Conservation (phyloP, 1,140 invertebrate genomes). For the Onthophagus taurus region DNA sequence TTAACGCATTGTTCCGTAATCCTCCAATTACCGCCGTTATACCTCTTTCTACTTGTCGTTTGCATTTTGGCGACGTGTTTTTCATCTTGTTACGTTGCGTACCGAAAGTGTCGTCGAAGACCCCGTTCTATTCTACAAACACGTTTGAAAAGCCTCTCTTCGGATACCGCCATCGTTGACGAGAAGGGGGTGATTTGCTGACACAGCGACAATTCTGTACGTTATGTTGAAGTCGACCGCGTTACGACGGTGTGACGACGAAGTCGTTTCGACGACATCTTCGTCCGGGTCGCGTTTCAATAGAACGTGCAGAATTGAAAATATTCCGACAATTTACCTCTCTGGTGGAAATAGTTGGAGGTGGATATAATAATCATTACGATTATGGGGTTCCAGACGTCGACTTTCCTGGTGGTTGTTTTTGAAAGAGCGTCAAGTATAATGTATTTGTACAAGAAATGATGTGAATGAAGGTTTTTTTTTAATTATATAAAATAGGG, state of each 20-base stretch:
- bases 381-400: too few species aligned
- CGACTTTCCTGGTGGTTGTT: too few species aligned
- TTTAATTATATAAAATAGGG: too few species aligned
- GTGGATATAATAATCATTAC: too few species aligned
- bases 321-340: too few species aligned
- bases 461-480: too few species aligned
- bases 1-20: constrained; percentile 67
- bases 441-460: too few species aligned
- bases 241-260: constrained; percentile 83
- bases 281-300: too few species aligned
- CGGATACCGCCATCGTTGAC: constrained; percentile 67
- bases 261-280: too few species aligned
- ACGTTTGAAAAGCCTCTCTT: constrained; percentile 61
- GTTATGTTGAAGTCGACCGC: constrained; percentile 79
- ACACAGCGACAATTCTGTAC: constrained; percentile 86
- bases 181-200: constrained; percentile 85
- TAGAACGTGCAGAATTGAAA: too few species aligned
- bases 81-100: constrained; percentile 31
- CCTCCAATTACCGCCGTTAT: constrained; percentile 60
- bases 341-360: too few species aligned
- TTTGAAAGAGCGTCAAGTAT: too few species aligned
- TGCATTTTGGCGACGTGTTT: constrained; percentile 28
- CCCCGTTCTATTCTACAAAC: constrained; percentile 60
- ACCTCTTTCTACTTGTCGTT: constrained; percentile 48
- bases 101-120: constrained; percentile 53